Base-by-base conservation (phyloP, 2,113 vertebrate species). In the Mirounga angustirostris region DNA sequence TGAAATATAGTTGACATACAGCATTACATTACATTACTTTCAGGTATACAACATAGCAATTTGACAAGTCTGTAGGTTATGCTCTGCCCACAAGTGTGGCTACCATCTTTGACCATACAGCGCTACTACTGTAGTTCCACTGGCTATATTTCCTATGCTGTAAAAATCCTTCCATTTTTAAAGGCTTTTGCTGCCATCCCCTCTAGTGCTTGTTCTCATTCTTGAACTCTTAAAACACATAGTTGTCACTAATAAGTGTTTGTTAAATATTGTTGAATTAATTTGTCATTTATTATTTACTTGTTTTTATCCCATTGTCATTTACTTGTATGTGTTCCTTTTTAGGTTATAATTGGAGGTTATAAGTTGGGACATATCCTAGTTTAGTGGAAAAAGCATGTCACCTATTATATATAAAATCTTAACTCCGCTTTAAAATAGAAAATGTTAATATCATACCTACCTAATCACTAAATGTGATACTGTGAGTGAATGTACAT, bases 281-380 rank as follows among this genome's bases (percentile, higher is more conserved):
- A 86, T 58, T 94, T 54, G 18, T 82, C 12, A 52, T 88, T 78
- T 86, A 46, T 83, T 76, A 8, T 63, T 85, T 76, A 8, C 63
- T 85, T 95, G 56, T 82, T 24, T 91, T 93, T 95, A 54, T 67
- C 22, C 50, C 91, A 3, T 91, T 92, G 46, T 91, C 21, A 79
- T 40, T 28, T 69, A 93, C 21, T 91, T 91, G 46, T 85, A 78
- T 88, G 7, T 69, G 30, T 76, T 95, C 58, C 59, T 50, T 43
- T 43, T 89, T 78, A 93, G 56, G 40, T 86, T 93, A 36, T 95
- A 80, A 65, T 24, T 95, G 54, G 28, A 85, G 28, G 11, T 71
- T 67, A 33, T 65, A 65, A 16, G 21, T 67, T 91, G 36, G 24
- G 18, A 50, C 22, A 69, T 95, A 54, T 59, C 46, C 58, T 79